Evolutionary conservation across 2,888 invertebrate species (phyloP).

Genomic region (Augiades crinisus): DNA sequence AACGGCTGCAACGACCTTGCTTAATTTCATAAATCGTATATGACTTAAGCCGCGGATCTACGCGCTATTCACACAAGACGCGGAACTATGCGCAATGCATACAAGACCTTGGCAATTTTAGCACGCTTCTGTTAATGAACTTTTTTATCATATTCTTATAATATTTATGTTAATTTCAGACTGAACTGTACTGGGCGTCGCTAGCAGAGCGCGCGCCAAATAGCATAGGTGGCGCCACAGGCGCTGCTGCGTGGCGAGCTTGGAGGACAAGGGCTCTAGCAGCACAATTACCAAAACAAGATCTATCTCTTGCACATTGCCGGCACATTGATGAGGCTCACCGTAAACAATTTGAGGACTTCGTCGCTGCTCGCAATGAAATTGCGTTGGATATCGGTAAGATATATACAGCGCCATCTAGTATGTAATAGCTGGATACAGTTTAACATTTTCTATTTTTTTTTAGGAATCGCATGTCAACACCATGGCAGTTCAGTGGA

Average conservation of each 20-base stretch:
- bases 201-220: constrained; percentile 86
- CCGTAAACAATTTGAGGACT: constrained; percentile 94
- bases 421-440: constrained; percentile 37
- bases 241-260: constrained; percentile 65
- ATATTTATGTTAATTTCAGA: constrained; percentile 73
- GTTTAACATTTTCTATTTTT: constrained; percentile 28
- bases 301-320: constrained; percentile 94
- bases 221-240: constrained; percentile 61
- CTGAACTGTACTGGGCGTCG: constrained; percentile 95
- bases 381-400: constrained; percentile 96
- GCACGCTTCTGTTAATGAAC: no score
- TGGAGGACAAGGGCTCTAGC: constrained; percentile 83
- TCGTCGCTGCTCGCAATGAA: constrained; percentile 96
- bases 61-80: no score
- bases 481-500: constrained; percentile 80
- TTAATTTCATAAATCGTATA: no score
- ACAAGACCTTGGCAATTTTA: no score
- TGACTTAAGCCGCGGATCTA: no score
- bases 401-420: constrained; percentile 48
- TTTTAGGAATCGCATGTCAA: constrained; percentile 83
- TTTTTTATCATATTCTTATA: neutral
- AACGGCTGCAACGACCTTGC: no score
- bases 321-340: constrained; percentile 90
- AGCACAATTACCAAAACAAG: constrained; percentile 96
- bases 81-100: no score